These are phyloP conservation scores for Myanophis thanlyinensis DNA, from an alignment of 2,113 vertebrate genomes.

Conservation along the genomic window DNA sequence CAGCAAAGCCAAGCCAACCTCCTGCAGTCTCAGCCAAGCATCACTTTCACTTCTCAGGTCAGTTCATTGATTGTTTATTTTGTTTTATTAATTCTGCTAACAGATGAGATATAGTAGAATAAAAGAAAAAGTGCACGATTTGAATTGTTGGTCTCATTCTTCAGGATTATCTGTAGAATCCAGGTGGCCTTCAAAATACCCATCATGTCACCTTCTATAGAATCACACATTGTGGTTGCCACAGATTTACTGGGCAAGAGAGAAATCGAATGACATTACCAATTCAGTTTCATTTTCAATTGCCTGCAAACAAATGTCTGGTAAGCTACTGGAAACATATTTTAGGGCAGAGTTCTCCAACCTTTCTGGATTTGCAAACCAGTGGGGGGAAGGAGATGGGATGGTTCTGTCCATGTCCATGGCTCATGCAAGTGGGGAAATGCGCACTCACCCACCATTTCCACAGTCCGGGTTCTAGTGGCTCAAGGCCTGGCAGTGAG, in stretches of 20 bases:
- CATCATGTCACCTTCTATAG: neutral
- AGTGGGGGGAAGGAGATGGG: too few relatives aligned
- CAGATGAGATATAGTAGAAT: neutral
- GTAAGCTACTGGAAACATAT: neutral
- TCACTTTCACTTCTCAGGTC: slow-evolving; percentile 96
- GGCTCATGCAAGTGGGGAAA: too few relatives aligned
- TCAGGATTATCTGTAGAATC: neutral
- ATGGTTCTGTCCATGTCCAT: too few relatives aligned
- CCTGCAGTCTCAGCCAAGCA: slow-evolving; percentile 97
- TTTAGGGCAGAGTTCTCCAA: neutral
- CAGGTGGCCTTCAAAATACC: neutral
- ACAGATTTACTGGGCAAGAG: neutral
- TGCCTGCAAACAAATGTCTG: neutral
- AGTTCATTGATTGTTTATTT: slow-evolving; percentile 30
- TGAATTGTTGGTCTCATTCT: neutral
- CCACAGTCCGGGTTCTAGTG: too few relatives aligned
- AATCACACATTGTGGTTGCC: neutral
- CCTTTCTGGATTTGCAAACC: too few relatives aligned
- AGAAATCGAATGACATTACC: neutral
- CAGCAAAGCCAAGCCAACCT: slow-evolving; percentile 99
- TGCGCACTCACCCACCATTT: too few relatives aligned
- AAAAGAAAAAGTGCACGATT: neutral
- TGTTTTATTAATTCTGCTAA: slow-evolving; percentile 3
- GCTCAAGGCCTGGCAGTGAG: too few relatives aligned
- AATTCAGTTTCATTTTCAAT: neutral